Conservation (phyloP, 2,113 vertebrate species). For the Varanus komodoensis region DNA sequence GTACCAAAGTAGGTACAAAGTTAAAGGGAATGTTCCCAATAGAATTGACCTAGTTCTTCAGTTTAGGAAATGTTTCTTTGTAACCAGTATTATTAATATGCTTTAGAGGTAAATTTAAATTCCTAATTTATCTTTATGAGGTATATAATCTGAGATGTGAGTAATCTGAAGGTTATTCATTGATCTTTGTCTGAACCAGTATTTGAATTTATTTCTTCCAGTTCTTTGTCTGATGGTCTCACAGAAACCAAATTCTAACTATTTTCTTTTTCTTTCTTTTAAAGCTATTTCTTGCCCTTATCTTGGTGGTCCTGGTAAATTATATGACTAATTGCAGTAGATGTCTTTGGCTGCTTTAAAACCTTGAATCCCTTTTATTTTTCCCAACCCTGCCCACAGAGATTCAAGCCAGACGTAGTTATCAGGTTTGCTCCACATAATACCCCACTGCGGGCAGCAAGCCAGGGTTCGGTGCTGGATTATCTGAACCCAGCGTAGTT, state of each 20-base stretch:
- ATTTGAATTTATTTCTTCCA: background rate
- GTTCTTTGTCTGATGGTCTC: background rate
- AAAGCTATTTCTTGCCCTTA: background rate
- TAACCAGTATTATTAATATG: background rate
- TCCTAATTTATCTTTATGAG: background rate
- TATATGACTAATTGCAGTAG: background rate
- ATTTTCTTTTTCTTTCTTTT: background rate
- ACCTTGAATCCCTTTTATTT: background rate
- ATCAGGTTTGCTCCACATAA: too few species aligned
- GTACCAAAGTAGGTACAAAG: background rate
- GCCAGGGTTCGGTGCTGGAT: too few species aligned
- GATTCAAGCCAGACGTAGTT: background rate
- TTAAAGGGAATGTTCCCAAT: background rate
- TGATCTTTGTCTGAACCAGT: background rate
- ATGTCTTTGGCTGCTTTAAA: background rate
- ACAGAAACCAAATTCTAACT: background rate
- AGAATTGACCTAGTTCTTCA: slow-evolving; percentile 1
- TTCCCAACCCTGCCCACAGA: too few species aligned
- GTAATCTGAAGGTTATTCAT: background rate
- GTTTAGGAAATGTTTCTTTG: background rate
- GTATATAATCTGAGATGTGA: background rate
- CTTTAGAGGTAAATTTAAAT: too few species aligned
- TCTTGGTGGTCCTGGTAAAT: background rate
- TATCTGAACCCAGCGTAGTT: too few species aligned
- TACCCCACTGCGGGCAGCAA: too few species aligned